Conservation (phyloP, 2,797 vertebrate species). For the Limnodromus scolopaceus region DNA sequence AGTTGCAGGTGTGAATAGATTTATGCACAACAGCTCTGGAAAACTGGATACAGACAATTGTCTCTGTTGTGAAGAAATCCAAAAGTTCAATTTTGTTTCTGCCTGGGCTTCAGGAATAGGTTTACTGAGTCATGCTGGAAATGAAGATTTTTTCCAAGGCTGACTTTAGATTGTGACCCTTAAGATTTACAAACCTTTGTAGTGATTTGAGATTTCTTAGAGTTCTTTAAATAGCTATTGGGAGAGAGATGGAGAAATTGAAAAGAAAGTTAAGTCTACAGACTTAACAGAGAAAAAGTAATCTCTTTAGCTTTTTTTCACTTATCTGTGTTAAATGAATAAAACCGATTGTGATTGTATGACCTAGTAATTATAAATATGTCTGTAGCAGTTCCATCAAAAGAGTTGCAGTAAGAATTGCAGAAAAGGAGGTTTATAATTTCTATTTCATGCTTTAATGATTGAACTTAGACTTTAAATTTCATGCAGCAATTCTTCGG, state of each 20-base stretch:
- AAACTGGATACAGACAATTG: background rate
- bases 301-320: background rate
- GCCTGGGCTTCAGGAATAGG: background rate
- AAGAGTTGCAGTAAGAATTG: background rate
- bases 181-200: background rate
- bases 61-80: background rate
- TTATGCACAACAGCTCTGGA: background rate
- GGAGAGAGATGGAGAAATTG: background rate
- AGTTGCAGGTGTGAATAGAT: background rate
- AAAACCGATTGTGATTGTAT: background rate
- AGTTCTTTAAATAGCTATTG: background rate
- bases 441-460: background rate
- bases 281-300: background rate
- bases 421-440: background rate
- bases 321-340: background rate
- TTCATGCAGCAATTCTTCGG: background rate
- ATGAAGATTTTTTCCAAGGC: background rate
- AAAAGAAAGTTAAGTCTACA: background rate
- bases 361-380: background rate
- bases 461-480: background rate
- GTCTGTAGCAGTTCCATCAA: background rate
- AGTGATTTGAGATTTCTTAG: background rate
- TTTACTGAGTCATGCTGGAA: background rate
- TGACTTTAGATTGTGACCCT: background rate
- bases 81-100: background rate